These are phyloP conservation scores for Ariopsis seemanni DNA, from an alignment of 2,113 vertebrate species.

Conservation along the genomic window DNA sequence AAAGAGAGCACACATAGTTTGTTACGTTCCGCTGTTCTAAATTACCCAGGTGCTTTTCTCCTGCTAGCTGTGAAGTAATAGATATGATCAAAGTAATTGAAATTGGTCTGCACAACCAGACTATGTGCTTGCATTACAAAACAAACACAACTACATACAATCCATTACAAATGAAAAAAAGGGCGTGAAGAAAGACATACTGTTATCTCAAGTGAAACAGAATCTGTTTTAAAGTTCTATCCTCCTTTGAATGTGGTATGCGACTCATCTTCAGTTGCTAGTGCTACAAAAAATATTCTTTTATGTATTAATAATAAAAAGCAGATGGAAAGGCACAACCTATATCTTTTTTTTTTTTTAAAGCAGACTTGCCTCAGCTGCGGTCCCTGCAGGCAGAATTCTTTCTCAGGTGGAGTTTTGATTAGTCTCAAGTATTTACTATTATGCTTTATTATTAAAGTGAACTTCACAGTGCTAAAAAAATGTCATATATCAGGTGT, in stretches of 20 bases:
- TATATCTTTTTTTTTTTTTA: neutral
- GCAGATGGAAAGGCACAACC: slow-evolving; percentile 13
- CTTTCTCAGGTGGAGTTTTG: slow-evolving; percentile 63
- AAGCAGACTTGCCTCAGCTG: slow-evolving; percentile 60
- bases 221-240: neutral
- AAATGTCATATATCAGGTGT: slow-evolving; percentile 74
- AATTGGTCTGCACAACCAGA: slow-evolving; percentile 49
- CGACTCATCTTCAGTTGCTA: neutral
- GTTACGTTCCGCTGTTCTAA: neutral
- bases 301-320: slow-evolving; percentile 44
- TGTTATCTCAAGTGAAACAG: slow-evolving; percentile 4
- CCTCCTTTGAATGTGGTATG: neutral
- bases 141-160: slow-evolving; percentile 52
- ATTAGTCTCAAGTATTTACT: slow-evolving; percentile 72
- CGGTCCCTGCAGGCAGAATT: slow-evolving; percentile 60
- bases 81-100: slow-evolving; percentile 64
- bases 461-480: slow-evolving; percentile 69
- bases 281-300: neutral
- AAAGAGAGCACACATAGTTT: neutral
- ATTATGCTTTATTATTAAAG: slow-evolving; percentile 67
- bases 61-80: slow-evolving; percentile 53
- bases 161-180: slow-evolving; percentile 49
- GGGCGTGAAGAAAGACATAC: neutral
- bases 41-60: slow-evolving; percentile 49
- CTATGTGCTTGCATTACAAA: slow-evolving; percentile 59